Evolutionary conservation across 2,113 vertebrate genomes (phyloP), one percentile per base, ranked within the genome.

Genomic region (Chloropsis cyanopogon): DNA sequence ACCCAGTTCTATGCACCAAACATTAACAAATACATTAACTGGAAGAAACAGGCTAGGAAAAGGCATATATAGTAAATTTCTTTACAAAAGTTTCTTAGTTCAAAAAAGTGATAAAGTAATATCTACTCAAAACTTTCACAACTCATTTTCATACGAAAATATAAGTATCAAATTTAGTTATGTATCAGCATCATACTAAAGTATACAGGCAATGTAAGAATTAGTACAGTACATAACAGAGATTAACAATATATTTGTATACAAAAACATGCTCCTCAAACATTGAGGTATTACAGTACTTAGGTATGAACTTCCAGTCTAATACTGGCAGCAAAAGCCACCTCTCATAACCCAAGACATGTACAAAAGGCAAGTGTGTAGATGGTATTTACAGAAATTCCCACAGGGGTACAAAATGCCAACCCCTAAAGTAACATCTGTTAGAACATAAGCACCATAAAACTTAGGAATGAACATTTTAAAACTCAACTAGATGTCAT

Each of bases 111-210:
- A 99, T 99, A 99, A 99, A 99, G 99, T 99, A 99, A 99, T 99
- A 99, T 99, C 99, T 99, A 99, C 99, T 98, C 98, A 98, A 98
- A 98, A 98, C 98, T 98, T 98, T 98, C 98, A 98, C 98, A 99
- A 99, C 99, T 98, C 99, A 99, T 99, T 99, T 99, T 99, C 99
- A 99, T 99, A 99, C 99, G 99, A 99, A 99, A 99, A 99, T 99
- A 99, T 99, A 99, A 99, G 99, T 99, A 99, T 99, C 98, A 99
- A 99, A 99, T 99, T 99, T 99, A 99, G 99, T 98, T 99, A 99
- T 99, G 99, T 99, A 99, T 99, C 99, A 99, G 98, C 98, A 97
- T 99, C 99, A 99, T 99, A 99, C 99, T 99, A 99, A 99, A 99
- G 98, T 98, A 98, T 99, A 99, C 98, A 99, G 98, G 98, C 99